A percentile compares a stretch with the other conserved stretches of the same genome.
These are phyloP conservation scores for Oryctolagus cuniculus DNA, from an alignment of 2,113 vertebrate species.

Conservation along the genomic window mOryCun1.1 NC_091441.1:116852001-116852500, in stretches of 20 bases:
- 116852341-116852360: background rate
- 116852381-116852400: background rate
- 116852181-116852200: too few species aligned
- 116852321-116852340: constrained; percentile 20
- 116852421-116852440: background rate
- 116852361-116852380: background rate
- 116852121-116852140: background rate
- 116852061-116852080: too few species aligned
- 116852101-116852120: background rate
- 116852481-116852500: background rate
- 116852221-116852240: too few species aligned
- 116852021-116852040: too few species aligned
- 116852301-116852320: background rate
- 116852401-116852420: background rate
- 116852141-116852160: too few species aligned
- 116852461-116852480: background rate
- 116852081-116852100: background rate
- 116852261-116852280: too few species aligned
- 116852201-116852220: too few species aligned
- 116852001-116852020: too few species aligned
- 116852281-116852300: too few species aligned
- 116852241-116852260: too few species aligned
- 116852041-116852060: too few species aligned
- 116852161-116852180: too few species aligned
- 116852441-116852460: background rate